Percentiles rank a stretch among this genome's conserved stretches.
phyloP scores from a whole-genome alignment of 37 sponge, comb jelly and placozoan species.

The Mnemiopsis leidyi region DNA sequence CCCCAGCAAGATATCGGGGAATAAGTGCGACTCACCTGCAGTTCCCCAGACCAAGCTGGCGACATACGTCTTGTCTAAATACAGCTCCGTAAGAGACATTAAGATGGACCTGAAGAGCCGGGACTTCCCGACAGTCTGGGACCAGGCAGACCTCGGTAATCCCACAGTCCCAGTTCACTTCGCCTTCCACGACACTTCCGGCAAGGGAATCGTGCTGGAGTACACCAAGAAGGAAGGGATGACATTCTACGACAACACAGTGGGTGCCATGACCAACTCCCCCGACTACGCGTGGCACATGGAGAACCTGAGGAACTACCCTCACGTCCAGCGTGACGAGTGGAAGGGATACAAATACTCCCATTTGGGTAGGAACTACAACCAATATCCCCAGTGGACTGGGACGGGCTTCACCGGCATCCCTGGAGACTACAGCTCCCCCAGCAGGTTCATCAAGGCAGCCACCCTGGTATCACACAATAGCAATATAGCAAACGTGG shows the following conservation, averaged over 20 bases:
- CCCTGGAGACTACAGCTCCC: slow-evolving; percentile 11
- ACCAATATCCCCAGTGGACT: not conserved
- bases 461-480: not conserved
- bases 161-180: not conserved
- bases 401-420: not conserved
- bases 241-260: not conserved
- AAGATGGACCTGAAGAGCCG: not conserved
- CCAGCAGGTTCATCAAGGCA: slow-evolving; percentile 25
- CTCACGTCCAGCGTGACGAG: not conserved
- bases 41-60: not conserved
- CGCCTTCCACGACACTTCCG: not conserved
- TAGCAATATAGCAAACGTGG: not conserved
- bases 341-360: not conserved
- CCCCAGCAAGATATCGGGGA: not conserved
- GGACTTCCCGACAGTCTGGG: not conserved
- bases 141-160: not conserved
- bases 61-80: not conserved
- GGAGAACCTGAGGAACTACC: not conserved
- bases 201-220: not conserved
- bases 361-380: not conserved
- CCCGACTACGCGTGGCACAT: slow-evolving; percentile 33
- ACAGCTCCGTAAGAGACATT: not conserved
- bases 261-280: slow-evolving; percentile 36
- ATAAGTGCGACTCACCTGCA: not conserved
- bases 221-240: slow-evolving; percentile 1